phyloP scores from a whole-genome alignment of 2,797 vertebrate species.

The Myotis pilosus region DNA sequence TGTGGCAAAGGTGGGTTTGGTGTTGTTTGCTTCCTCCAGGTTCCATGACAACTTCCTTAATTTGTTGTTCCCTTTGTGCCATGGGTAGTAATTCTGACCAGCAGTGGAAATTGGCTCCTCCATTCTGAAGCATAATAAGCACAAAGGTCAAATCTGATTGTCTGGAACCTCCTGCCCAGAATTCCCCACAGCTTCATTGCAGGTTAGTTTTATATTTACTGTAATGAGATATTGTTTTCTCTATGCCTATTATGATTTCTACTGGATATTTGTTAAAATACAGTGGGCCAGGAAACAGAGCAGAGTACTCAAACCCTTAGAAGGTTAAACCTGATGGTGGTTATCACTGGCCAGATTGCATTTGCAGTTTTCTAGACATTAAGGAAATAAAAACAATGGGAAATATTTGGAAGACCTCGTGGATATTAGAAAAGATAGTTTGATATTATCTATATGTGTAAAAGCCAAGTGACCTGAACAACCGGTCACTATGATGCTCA shows the following conservation, averaged over 20 bases:
- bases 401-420: constrained; percentile 92
- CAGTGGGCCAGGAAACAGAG: background rate
- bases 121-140: background rate
- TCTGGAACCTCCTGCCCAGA: background rate
- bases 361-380: constrained; percentile 94
- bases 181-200: background rate
- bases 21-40: constrained; percentile 19
- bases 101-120: background rate
- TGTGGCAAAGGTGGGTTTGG: background rate
- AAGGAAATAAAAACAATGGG: constrained; percentile 92
- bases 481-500: too few species aligned
- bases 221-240: background rate
- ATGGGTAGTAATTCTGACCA: background rate
- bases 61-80: constrained; percentile 42
- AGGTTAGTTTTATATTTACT: constrained; percentile 34
- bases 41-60: constrained; percentile 44
- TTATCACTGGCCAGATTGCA: constrained; percentile 85
- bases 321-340: background rate
- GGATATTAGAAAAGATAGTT: constrained; percentile 90
- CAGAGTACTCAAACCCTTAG: background rate
- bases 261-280: background rate
- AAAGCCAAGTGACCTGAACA: too few species aligned
- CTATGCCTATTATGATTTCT: background rate
- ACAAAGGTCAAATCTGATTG: constrained; percentile 10
- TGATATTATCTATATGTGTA: constrained; percentile 81